Conservation (phyloP, 2,888 invertebrate species). For the Hypercompe scribonia region DNA sequence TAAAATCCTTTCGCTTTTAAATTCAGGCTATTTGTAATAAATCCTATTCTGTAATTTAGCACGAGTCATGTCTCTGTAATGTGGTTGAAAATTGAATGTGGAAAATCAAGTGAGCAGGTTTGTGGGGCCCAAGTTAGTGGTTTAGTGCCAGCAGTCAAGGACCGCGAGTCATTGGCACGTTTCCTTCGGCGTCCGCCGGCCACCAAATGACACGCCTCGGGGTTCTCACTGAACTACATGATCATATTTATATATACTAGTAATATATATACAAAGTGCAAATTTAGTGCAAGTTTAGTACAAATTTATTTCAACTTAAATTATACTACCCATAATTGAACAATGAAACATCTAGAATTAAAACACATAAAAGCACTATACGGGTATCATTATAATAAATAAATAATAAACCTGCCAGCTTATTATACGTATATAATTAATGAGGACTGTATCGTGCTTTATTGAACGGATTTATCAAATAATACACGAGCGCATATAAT, state of each 20-base stretch:
- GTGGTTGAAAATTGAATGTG: conserved; percentile 20
- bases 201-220: conserved; percentile 59
- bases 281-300: no score
- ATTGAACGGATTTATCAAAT: not conserved
- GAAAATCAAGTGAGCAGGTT: conserved; percentile 25
- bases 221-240: conserved; percentile 27
- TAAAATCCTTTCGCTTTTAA: not conserved
- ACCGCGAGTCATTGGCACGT: conserved; percentile 79
- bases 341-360: not conserved
- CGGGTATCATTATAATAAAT: not conserved
- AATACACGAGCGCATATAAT: not conserved
- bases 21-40: not conserved
- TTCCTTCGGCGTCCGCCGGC: conserved; percentile 55
- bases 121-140: conserved; percentile 57
- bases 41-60: conserved; percentile 11
- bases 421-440: not conserved
- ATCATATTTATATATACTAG: not conserved
- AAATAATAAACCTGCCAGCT: not conserved
- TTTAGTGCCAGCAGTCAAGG: conserved; percentile 72
- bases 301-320: not conserved
- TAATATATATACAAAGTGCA: not conserved
- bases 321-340: not conserved
- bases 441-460: not conserved
- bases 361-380: not conserved
- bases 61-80: conserved; percentile 29